Percentiles rank a stretch among this genome's conserved stretches.
Evolutionary conservation across 2,888 invertebrate genomes (phyloP).

Genomic region (Pristionchus mayeri): DNA sequence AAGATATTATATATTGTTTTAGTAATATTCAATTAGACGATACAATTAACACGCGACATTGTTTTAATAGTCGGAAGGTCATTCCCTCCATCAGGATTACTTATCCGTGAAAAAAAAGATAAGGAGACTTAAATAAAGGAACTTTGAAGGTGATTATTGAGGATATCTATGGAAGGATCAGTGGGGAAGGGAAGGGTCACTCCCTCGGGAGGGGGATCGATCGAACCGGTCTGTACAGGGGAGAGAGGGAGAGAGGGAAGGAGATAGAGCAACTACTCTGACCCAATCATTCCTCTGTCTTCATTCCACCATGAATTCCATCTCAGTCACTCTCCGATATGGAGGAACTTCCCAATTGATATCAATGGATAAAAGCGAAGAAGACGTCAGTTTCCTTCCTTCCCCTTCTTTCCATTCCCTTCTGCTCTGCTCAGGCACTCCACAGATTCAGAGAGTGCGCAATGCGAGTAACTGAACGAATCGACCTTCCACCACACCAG

Average conservation of each 20-base stretch:
- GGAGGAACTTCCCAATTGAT: neutral
- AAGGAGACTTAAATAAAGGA: too few relatives aligned
- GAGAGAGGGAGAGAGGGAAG: constrained; percentile 9
- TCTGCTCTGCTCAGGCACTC: neutral
- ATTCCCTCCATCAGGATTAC: too few relatives aligned
- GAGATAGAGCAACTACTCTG: neutral
- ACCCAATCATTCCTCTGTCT: neutral
- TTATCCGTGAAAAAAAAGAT: too few relatives aligned
- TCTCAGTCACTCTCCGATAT: constrained; percentile 30
- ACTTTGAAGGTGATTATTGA: too few relatives aligned
- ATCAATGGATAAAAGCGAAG: neutral
- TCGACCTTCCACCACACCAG: neutral
- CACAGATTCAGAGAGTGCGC: neutral
- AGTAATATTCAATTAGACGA: too few relatives aligned
- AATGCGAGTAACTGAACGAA: neutral
- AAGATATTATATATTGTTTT: too few relatives aligned
- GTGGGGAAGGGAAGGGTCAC: too few relatives aligned
- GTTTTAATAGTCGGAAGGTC: too few relatives aligned
- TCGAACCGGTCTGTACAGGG: constrained; percentile 43
- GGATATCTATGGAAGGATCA: too few relatives aligned
- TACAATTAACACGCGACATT: too few relatives aligned
- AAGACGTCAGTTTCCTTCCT: neutral
- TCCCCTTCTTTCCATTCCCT: neutral
- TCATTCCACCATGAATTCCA: neutral
- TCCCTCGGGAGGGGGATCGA: neutral